Percentiles rank a stretch among this genome's conserved stretches.
Evolutionary conservation across 2,797 vertebrate genomes (phyloP).

Genomic region (Pseudomugil tenellus): DNA sequence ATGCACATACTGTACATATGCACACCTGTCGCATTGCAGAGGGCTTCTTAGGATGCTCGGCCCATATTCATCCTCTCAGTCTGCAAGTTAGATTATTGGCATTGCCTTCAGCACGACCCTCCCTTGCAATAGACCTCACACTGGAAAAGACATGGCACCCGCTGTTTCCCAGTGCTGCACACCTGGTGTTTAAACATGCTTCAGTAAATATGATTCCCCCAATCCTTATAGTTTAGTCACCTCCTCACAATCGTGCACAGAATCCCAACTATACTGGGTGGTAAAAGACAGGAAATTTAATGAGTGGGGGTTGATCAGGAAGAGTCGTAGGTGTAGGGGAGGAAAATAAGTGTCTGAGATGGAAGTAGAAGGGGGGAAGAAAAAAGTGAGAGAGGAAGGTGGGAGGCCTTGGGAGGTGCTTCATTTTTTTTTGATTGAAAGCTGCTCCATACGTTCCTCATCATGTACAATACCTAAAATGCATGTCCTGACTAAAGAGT

Average conservation of each 20-base stretch:
- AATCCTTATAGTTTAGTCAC: conserved; percentile 43
- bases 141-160: conserved; percentile 62
- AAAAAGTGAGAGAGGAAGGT: conserved; percentile 35
- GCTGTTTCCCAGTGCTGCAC: conserved; percentile 54
- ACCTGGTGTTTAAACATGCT: conserved; percentile 62
- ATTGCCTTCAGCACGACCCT: conserved; percentile 29
- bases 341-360: conserved; percentile 39
- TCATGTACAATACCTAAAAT: conserved; percentile 43
- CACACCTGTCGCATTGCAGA: not conserved
- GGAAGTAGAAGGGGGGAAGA: conserved; percentile 4
- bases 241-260: conserved; percentile 14
- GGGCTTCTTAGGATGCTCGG: not conserved
- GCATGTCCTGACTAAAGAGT: conserved; percentile 19
- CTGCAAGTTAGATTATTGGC: conserved; percentile 27
- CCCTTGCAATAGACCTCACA: conserved; percentile 49
- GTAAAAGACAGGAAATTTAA: conserved; percentile 21
- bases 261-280: conserved; percentile 41
- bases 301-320: not conserved
- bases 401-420: conserved; percentile 71
- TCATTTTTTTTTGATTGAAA: conserved; percentile 74
- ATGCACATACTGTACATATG: conserved; percentile 40
- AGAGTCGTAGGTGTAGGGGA: conserved; percentile 2
- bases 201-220: conserved; percentile 33
- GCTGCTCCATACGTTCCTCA: conserved; percentile 43
- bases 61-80: not conserved